Base-by-base conservation (phyloP, 2,888 invertebrate species). In the Pharmacophagus antenor region DNA sequence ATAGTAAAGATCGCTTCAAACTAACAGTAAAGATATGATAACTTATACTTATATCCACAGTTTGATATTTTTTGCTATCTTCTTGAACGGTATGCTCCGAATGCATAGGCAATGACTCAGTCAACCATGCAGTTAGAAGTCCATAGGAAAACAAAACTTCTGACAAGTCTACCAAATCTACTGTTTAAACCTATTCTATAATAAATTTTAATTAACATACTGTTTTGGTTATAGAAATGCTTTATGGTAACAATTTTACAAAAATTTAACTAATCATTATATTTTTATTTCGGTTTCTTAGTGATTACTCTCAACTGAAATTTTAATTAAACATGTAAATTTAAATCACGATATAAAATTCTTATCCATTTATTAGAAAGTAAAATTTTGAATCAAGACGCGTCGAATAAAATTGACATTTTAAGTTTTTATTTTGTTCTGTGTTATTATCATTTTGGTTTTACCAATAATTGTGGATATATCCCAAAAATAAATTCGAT, bases 101-200 rank as follows among this genome's bases (percentile, higher is more conserved):
- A 90, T 89, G 85, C 89, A 89, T 88, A 81, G 73, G 72, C 84
- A 84, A 89, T 89, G 90, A 89, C 80, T 89, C 89, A 89, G 82
- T 84, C 79, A 76, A 84, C 76, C 85, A 72, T 79, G 65, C 67
- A 48, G 42, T 55, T 57, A 62, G 44, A 55, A 55, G 61, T 54
- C 51, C 31, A 31, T 51, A 58, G 27, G 37, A 50, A 53, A 50
- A 50, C 10, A n/a, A n/a, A 25, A 49, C 15, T 56, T 52, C 56
- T 56, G 41, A 25, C 55, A 41, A 42, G 10, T 31, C 2, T 31
- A 31, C 27, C 10, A 3, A 10, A 31, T 31, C 12, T 31, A 1
- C 2, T 31, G n/a, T 31, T 31, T 31, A 31, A 31, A 31, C 8
- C 15, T 31, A 12, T 12, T 31, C n/a, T n/a, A n/a, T n/a, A n/a